Percentiles rank a stretch among this genome's conserved stretches.
phyloP scores from a whole-genome alignment of 1,140 invertebrate species.

The Leucophenga varia region DNA sequence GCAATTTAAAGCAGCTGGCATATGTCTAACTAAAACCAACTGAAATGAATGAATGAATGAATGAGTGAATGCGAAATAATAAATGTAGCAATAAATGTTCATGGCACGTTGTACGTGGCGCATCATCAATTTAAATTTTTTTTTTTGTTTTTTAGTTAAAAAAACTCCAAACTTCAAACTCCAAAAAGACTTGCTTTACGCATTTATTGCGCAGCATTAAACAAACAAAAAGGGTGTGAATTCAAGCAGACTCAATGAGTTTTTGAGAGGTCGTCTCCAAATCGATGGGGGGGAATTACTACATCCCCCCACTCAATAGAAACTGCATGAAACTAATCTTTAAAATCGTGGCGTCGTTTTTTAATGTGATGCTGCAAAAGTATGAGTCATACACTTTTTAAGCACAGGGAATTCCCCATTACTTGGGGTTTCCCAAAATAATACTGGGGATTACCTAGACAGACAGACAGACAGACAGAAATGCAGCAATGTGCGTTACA shows the following conservation, averaged over 20 bases:
- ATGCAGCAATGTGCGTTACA: no score
- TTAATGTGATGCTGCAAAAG: not conserved
- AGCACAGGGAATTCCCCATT: conserved; percentile 4
- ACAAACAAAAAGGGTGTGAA: conserved; percentile 45
- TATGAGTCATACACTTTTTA: conserved; percentile 1
- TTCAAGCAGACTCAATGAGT: conserved; percentile 35
- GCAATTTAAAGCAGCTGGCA: no score
- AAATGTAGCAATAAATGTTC: conserved; percentile 32
- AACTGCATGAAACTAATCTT: conserved; percentile 38
- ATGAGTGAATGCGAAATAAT: no score
- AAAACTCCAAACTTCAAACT: conserved; percentile 41
- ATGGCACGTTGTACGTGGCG: conserved; percentile 25
- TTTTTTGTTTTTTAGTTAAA: conserved; percentile 47
- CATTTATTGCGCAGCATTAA: conserved; percentile 7
- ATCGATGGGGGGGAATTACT: not conserved
- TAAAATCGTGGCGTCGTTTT: conserved; percentile 34
- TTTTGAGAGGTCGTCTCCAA: conserved; percentile 20
- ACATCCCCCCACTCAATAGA: conserved; percentile 12
- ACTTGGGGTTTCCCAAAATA: conserved; percentile 1
- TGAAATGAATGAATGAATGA: no score
- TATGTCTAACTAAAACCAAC: no score
- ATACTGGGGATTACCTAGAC: no score
- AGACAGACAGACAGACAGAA: no score
- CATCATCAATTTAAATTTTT: conserved; percentile 53
- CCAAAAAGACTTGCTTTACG: conserved; percentile 21